These are phyloP conservation scores for Tuta absoluta DNA, from an alignment of 2,888 invertebrate genomes.

Conservation along the genomic window DNA sequence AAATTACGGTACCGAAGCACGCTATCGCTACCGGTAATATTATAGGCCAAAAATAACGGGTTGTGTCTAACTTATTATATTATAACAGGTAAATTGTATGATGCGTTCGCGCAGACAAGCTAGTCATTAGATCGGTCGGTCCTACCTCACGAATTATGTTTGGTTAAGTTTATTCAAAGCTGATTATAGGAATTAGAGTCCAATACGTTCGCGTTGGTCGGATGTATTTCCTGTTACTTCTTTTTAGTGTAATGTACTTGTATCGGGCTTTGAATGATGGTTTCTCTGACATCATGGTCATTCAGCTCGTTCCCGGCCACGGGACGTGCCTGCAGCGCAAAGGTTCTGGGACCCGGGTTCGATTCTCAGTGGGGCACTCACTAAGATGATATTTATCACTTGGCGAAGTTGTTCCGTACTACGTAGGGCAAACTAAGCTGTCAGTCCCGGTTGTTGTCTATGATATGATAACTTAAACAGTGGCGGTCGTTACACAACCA, in stretches of 20 bases:
- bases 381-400: no score
- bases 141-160: slow-evolving; percentile 58
- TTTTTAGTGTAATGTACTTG: neutral
- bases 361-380: no score
- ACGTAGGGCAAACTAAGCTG: no score
- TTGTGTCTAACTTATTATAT: slow-evolving; percentile 65
- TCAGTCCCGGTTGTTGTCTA: no score
- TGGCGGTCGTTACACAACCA: no score
- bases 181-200: slow-evolving; percentile 64
- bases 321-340: no score
- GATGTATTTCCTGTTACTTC: slow-evolving; percentile 43
- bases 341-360: no score
- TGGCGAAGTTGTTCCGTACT: no score
- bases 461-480: no score
- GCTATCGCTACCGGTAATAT: slow-evolving; percentile 63
- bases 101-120: slow-evolving; percentile 64
- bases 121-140: slow-evolving; percentile 58
- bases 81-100: slow-evolving; percentile 73
- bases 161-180: slow-evolving; percentile 64
- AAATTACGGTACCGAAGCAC: slow-evolving; percentile 77
- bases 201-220: slow-evolving; percentile 50
- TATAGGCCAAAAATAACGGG: slow-evolving; percentile 66
- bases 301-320: no score
- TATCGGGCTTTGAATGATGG: no score
- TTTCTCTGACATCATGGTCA: no score